Base-by-base conservation (phyloP, 2,888 invertebrate species). In the Protodeltote pygarga region DNA sequence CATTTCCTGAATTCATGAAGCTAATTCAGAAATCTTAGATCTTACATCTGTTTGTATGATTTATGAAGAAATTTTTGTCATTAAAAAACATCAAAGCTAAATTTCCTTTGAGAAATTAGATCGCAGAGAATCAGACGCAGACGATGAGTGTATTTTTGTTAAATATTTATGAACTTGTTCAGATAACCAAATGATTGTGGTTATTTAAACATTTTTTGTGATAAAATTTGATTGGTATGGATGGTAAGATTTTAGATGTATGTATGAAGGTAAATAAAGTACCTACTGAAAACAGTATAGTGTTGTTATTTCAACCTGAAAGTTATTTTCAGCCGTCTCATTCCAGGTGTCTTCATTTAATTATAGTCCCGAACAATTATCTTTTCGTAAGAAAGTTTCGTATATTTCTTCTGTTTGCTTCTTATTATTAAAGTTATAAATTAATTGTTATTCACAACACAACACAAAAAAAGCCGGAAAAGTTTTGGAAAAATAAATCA, bases 291-390 rank as follows among this genome's bases (percentile, higher is more conserved):
- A 45, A 21, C 13, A 29, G 31, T 10, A 5, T 16, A 53, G 35
- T 54, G 49, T 58, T 58, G 68, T 69, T 75, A 57, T 76, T 72
- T 74, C 54, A 68, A 73, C 63, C 61, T 65, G 45, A 38, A 52
- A 59, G 71, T 71, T 86, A 87, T 83, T 86, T 82, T 75, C 65
- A 77, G 71, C 65, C 48, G 71, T 74, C 71, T 74, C 78, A 77
- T 81, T 76, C 79, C 76, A 66, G 76, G 74, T 77, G 78, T 83
- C 80, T 81, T 81, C 75, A 79, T n/a, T n/a, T n/a, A 81, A 84
- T 75, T 72, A 65, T 69, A 77, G 73, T 73, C 74, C 72, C 77
- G 68, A 71, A 76, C 81, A 81, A n/a, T n/a, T 65, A 57, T 76
- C 81, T 87, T 89, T n/a, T n/a, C n/a, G n/a, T n/a, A n/a, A n/a